Percentiles rank a stretch among this genome's conserved stretches.
Conservation (phyloP, 2,113 vertebrate genomes). For the Periophthalmus modestus region DNA sequence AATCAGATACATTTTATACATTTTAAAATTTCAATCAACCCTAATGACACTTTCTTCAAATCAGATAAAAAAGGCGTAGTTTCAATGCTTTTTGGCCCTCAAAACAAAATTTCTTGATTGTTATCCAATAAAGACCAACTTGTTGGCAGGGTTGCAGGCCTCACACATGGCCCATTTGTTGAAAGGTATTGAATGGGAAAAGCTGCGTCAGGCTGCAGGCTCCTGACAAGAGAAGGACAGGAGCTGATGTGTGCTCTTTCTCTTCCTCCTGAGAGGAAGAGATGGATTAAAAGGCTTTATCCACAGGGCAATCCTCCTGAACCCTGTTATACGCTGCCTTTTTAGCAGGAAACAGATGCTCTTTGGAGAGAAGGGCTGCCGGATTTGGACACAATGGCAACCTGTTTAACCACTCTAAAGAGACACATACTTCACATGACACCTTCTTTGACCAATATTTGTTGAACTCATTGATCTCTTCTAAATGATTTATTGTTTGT, state of each 20-base stretch:
- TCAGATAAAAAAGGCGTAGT: neutral
- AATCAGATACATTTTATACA: too few species aligned
- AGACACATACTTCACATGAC: neutral
- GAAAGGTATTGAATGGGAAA: constrained; percentile 41
- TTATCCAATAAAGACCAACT: constrained; percentile 37
- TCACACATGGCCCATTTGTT: constrained; percentile 52
- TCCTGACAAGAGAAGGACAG: constrained; percentile 33
- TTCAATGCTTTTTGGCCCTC: neutral
- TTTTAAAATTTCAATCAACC: too few species aligned
- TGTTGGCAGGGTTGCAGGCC: constrained; percentile 10
- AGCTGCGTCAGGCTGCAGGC: constrained; percentile 43
- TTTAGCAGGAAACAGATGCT: constrained; percentile 56
- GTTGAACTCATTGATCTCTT: constrained; percentile 20
- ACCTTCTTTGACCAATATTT: constrained; percentile 33
- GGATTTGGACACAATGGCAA: constrained; percentile 28
- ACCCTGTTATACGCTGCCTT: constrained; percentile 33
- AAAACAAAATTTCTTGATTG: constrained; percentile 18
- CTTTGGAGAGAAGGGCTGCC: constrained; percentile 7
- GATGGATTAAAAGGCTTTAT: constrained; percentile 54
- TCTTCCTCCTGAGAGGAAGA: constrained; percentile 52
- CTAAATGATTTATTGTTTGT: neutral
- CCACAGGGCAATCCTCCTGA: constrained; percentile 48
- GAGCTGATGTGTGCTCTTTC: constrained; percentile 45
- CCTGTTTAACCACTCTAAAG: constrained; percentile 13
- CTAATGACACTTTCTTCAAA: neutral